A percentile compares a stretch with the other conserved stretches of the same genome.
Evolutionary conservation across 2,888 invertebrate genomes (phyloP).

Genomic region (Aproaerema taeniolella): DNA sequence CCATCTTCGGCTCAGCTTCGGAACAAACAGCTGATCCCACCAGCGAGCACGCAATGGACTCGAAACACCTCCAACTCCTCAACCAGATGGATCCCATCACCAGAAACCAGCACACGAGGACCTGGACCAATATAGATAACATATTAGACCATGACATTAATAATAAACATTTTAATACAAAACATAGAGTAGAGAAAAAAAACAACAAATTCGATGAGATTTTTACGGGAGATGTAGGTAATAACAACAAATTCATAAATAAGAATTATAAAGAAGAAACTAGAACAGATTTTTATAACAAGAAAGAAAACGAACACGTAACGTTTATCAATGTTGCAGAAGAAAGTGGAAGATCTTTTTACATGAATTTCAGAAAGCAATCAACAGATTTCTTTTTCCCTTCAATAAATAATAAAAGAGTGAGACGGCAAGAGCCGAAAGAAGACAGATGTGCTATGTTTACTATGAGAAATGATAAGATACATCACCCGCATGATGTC

Average conservation of each 20-base stretch:
- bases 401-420: constrained; percentile 31
- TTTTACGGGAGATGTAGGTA: too few species aligned
- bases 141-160: constrained; percentile 1
- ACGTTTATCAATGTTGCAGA: too few species aligned
- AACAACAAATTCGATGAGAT: too few species aligned
- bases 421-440: constrained; percentile 34
- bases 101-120: constrained; percentile 11
- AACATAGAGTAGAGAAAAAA: too few species aligned
- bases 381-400: too few species aligned
- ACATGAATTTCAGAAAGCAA: too few species aligned
- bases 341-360: too few species aligned
- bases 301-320: background rate
- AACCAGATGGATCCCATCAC: constrained; percentile 16
- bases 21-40: constrained; percentile 53
- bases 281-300: too few species aligned
- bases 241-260: constrained; percentile 4
- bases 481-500: constrained; percentile 43
- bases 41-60: constrained; percentile 22
- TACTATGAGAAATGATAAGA: constrained; percentile 25
- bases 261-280: constrained; percentile 2
- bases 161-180: too few species aligned
- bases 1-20: constrained; percentile 40
- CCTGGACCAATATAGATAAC: constrained; percentile 31
- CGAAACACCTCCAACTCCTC: constrained; percentile 22
- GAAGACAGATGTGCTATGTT: constrained; percentile 42